Base-by-base conservation (phyloP, 2,888 invertebrate genomes). In the Phlogophora meticulosa region DNA sequence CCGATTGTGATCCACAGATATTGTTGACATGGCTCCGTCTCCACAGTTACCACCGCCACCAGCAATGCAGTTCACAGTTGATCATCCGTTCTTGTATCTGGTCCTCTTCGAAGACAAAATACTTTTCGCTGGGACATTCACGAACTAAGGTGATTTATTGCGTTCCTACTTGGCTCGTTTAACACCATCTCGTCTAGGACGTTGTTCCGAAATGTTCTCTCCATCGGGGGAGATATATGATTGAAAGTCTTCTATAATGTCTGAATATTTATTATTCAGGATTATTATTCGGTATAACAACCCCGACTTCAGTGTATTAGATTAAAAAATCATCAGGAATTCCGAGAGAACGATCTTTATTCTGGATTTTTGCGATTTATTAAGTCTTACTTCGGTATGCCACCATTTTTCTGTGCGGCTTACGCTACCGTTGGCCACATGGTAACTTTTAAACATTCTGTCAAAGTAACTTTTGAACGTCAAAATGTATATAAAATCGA, bases 11-110 rank as follows among this genome's bases (percentile, higher is more conserved):
- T 66, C 62, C 49, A 45, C 75, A 82, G 80, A 77, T 22, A 0
- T 76, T 7, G 10, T 78, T 7, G 63, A 67, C 2, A 63, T 68
- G 34, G 45, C 51, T 46, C 75, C 68, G 11, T 83, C 83, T 3
- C 43, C 46, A 67, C 34, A 63, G 24, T 42, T 36, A 11, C 69
- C 0, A 24, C 79, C 80, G 9, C 86, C 82, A 1, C 71, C 64
- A 11, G 73, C 85, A 0, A 24, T 82, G 38, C 49, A 78, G 40
- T 86, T 89, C 68, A 85, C 80, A 46, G 87, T 86, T 24, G 88
- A 89, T 69, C 87, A 71, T 17, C 88, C 89, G 15, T 90, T 89
- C 81, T 52, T 89, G n/a, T 90, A 81, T 68, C 59, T 74, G 11
- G 87, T 90, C 22, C 52, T 90, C 20, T 73, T 85, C 15, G 79